phyloP scores from a whole-genome alignment of 2,888 invertebrate species.

The Polymixis flavicincta region DNA sequence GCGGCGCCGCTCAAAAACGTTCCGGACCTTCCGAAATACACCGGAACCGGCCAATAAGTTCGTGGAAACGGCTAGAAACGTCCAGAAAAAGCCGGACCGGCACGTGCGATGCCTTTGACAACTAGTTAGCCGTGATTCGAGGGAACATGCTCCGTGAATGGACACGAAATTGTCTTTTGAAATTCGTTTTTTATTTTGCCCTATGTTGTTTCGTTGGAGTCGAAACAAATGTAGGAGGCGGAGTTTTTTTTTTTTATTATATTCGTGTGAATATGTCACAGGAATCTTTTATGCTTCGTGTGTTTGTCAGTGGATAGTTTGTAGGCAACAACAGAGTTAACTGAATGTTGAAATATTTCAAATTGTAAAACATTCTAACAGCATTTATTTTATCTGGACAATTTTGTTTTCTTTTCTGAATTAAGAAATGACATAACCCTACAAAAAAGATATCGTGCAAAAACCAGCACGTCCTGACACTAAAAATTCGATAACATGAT shows the following conservation, averaged over 20 bases:
- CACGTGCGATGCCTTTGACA: slow-evolving; percentile 66
- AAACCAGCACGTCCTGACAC: no score
- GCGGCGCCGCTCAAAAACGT: slow-evolving; percentile 45
- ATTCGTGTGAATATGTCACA: slow-evolving; percentile 17
- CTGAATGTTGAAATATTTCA: not conserved
- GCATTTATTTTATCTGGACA: not conserved
- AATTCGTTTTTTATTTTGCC: slow-evolving; percentile 12
- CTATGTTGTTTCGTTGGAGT: slow-evolving; percentile 31
- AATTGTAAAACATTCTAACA: not conserved
- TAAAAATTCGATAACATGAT: no score
- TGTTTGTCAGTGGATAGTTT: not conserved
- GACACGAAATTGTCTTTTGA: slow-evolving; percentile 61
- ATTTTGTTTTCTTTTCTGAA: no score
- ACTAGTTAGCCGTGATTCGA: slow-evolving; percentile 64
- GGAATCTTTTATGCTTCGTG: not conserved
- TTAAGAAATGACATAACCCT: no score
- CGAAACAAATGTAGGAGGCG: slow-evolving; percentile 24
- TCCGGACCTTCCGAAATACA: slow-evolving; percentile 41
- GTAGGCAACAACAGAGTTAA: not conserved
- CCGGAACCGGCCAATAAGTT: slow-evolving; percentile 52
- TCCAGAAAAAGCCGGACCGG: slow-evolving; percentile 54
- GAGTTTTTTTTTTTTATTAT: slow-evolving; percentile 43
- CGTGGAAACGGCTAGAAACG: slow-evolving; percentile 40
- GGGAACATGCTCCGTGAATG: slow-evolving; percentile 54
- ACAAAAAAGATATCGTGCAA: no score